Base-by-base conservation (phyloP, 2,113 vertebrate genomes). In the Syrrhaptes paradoxus region DNA sequence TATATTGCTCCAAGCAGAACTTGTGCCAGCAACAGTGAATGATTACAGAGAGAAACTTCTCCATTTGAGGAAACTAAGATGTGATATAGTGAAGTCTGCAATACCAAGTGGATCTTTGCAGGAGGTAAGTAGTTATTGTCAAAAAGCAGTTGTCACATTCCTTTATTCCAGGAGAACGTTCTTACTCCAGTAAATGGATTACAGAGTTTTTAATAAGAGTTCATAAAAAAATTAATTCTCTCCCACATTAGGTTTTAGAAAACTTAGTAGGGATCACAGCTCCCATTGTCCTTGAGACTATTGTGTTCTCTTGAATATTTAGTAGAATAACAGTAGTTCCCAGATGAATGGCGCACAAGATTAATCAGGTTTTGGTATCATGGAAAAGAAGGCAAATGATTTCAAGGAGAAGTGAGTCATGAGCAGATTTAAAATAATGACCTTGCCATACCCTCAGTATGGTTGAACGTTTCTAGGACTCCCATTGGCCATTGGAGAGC, bases 31-130 rank as follows among this genome's bases (percentile, higher is more conserved):
- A 17, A 99, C 99, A 2, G 98, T 99, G 72, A 98, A 98, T 75
- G 99, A 99, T 95, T 99, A 99, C 97, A 98, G 99, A 90, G 99
- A 99, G 51, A 99, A 99, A 91, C 98, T 99, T 45, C 98, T 99
- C 11, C 98, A 99, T 82, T 92, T 99, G 76, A 97, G 98, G 19
- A 99, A 99, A 94, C 97, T 99, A 49, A 98, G 99, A 16, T 98
- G 98, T 31, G 99, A 99, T 85, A 96, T 98, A 88, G 98, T 99
- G 55, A 98, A 98, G 90, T 90, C 97, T 38, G 57, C 97, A n/a
- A 85, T 98, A 80, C 98, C 98, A 2, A 95, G 57, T 31, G 99
- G 98, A 25, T 97, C 97, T 13, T 98, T 99, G 84, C 98, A 98
- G 54, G 98, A 99, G 99, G 99, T 99, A 96, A 88, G 88, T 76